Evolutionary conservation across 2,113 vertebrate genomes (phyloP), one percentile per base, ranked within the genome.

Genomic region (Puffinus mauretanicus): DNA sequence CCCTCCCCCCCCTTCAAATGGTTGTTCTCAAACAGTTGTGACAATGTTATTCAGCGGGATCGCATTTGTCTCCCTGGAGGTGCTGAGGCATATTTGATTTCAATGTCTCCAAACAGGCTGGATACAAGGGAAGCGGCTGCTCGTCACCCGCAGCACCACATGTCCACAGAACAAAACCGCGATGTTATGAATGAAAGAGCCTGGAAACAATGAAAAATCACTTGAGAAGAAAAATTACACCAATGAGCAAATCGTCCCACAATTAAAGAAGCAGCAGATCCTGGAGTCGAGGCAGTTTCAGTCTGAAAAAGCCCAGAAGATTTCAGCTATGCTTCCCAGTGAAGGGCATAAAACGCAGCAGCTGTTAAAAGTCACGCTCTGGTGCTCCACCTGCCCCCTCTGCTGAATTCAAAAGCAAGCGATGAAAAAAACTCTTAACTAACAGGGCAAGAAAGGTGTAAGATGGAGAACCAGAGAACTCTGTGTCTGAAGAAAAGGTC

Each of bases 111-210:
- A 64, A 85, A 55, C 6, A n/a, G 55, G 11, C 26, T 76, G 62
- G 3, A 79, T 26, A 55, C 36, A 49, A 66, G 44, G 29, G 42
- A 70, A 90, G 13, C 0, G 2, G 29, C 42, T 69, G 36, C 46
- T 86, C 3, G 1, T 77, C 67, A 77, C n/a, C 65, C 20, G 6
- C 34, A 72, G 86, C 67, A 80, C 36, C 29, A 32, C 1, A 2
- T 73, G 77, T 73, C 85, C 0, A 0, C 47, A 66, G 58, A 83
- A 38, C 15, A 65, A 81, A 83, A 38, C 0, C 0, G 1, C 0
- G 3, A 14, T 27, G n/a, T 26, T 83, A 16, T 1, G 2, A 71
- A 44, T 14, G 13, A 79, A 82, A 83, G 72, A 42, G 25, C 21
- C 81, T 89, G 60, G 25, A 75, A 91, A 93, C 16, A 49, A 70